These are phyloP conservation scores for Ruditapes philippinarum DNA, from an alignment of 1,140 invertebrate species.

Conservation along the genomic window DNA sequence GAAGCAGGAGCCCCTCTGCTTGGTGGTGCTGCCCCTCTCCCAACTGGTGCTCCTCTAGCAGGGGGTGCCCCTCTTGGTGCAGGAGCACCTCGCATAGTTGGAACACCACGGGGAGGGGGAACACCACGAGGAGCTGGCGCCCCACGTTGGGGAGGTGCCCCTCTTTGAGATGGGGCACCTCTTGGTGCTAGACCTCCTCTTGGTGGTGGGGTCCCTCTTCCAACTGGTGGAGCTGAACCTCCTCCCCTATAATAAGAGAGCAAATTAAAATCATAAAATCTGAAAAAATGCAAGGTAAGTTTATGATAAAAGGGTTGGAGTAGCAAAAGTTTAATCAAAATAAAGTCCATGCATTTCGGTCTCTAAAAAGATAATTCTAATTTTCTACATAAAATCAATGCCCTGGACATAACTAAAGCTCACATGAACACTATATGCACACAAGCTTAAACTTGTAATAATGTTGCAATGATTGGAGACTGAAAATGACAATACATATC, in stretches of 20 bases:
- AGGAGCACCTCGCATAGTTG: constrained; percentile 44
- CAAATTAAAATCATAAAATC: too few species aligned
- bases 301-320: too few species aligned
- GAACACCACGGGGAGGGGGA: constrained; percentile 55
- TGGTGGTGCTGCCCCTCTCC: constrained; percentile 62
- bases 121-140: constrained; percentile 55
- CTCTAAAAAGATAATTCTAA: too few species aligned
- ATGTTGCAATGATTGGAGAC: constrained; percentile 39
- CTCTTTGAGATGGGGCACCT: constrained; percentile 36
- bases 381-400: too few species aligned
- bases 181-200: constrained; percentile 25
- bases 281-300: too few species aligned
- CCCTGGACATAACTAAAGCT: too few species aligned
- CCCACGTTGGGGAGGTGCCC: constrained; percentile 30
- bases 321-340: too few species aligned
- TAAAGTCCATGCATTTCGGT: too few species aligned
- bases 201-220: constrained; percentile 21
- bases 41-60: not conserved
- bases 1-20: not conserved
- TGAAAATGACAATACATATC: constrained; percentile 9
- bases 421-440: too few species aligned
- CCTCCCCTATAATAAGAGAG: constrained; percentile 23
- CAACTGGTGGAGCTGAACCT: constrained; percentile 30
- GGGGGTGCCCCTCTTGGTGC: constrained; percentile 58
- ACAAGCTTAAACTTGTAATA: too few species aligned